Evolutionary conservation across 2,888 invertebrate species (phyloP).

Genomic region (Agrotis puta): DNA sequence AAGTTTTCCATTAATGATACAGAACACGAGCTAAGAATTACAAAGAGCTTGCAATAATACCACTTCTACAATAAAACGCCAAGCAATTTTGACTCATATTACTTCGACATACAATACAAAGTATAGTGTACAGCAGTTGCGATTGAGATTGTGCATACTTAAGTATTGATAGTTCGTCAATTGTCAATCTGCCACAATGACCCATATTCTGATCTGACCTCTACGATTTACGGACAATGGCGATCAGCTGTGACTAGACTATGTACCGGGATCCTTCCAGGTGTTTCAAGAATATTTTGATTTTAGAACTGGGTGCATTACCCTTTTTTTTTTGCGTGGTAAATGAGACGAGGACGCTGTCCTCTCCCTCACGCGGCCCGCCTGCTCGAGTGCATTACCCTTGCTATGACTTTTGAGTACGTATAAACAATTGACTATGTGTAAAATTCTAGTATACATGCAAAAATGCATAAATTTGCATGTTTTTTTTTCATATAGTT

Average conservation of each 20-base stretch:
- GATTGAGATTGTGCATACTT: constrained; percentile 33
- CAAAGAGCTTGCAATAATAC: not conserved
- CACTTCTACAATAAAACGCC: not conserved
- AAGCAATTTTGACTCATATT: constrained; percentile 1
- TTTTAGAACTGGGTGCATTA: too few species aligned
- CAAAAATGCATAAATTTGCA: too few species aligned
- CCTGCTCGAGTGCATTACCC: too few species aligned
- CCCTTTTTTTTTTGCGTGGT: too few species aligned
- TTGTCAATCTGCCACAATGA: constrained; percentile 27
- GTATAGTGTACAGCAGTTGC: constrained; percentile 1
- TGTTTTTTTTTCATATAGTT: too few species aligned
- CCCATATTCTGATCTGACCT: constrained; percentile 41
- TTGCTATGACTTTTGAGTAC: too few species aligned
- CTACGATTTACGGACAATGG: constrained; percentile 28
- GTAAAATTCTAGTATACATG: too few species aligned
- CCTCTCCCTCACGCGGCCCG: too few species aligned
- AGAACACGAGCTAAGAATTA: not conserved
- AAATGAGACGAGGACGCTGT: too few species aligned
- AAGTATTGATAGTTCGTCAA: constrained; percentile 29
- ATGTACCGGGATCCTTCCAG: too few species aligned
- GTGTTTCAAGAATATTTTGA: too few species aligned
- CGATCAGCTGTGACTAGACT: constrained; percentile 23
- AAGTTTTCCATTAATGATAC: too few species aligned
- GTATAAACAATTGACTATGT: constrained; percentile 1
- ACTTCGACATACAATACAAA: constrained; percentile 11